Evolutionary conservation across 35 echinoderm and acorn worm species (phyloP).

Genomic region (Heliocidaris tuberculata): DNA sequence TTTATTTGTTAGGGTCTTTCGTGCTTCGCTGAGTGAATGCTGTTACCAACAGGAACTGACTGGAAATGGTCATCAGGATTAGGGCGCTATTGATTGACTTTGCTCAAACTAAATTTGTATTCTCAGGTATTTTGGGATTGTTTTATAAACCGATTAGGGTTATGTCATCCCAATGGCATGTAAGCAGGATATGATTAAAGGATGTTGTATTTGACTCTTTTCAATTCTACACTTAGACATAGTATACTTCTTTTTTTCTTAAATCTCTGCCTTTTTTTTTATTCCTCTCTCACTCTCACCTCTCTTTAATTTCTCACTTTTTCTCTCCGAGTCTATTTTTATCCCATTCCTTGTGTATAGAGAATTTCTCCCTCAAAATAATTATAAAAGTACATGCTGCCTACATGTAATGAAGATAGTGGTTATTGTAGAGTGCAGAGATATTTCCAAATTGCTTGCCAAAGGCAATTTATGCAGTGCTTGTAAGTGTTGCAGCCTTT

Average conservation of each 20-base stretch:
- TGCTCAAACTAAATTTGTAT: not conserved
- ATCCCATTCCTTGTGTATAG: too few relatives aligned
- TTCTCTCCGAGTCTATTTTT: not conserved
- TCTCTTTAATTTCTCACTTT: not conserved
- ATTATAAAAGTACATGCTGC: too few relatives aligned
- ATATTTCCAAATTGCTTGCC: too few relatives aligned
- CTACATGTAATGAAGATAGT: too few relatives aligned
- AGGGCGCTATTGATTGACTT: not conserved
- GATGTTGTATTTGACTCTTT: not conserved
- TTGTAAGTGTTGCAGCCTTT: too few relatives aligned
- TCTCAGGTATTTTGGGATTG: not conserved
- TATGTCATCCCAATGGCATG: not conserved
- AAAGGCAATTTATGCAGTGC: too few relatives aligned
- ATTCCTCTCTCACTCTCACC: not conserved
- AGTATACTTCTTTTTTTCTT: too few relatives aligned
- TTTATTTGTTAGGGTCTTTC: not conserved
- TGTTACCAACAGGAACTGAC: not conserved
- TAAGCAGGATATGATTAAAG: conserved; percentile 2
- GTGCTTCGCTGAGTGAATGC: not conserved
- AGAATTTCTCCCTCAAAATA: too few relatives aligned
- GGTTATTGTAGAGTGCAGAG: too few relatives aligned
- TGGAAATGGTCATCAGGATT: not conserved
- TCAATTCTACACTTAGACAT: not conserved
- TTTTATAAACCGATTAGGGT: not conserved
- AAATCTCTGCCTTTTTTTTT: too few relatives aligned